Percentiles rank a stretch among this genome's conserved stretches.
Evolutionary conservation across 1,140 invertebrate genomes (phyloP).

Genomic region (Anoplolepis gracilipes): DNA sequence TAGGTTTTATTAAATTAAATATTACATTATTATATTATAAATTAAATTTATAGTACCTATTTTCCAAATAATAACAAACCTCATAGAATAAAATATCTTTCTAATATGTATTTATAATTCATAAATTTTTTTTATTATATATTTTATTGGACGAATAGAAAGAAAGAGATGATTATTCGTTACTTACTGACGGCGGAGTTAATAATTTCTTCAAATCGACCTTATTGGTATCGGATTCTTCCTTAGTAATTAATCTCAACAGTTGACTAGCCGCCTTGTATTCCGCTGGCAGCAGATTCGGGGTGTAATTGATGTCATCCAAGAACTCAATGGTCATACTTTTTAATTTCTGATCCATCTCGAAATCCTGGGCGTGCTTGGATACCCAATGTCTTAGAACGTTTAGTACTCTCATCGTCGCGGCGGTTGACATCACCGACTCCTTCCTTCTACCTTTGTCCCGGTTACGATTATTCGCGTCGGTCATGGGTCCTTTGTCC

Average conservation of each 20-base stretch:
- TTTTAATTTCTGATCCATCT: conserved; percentile 91
- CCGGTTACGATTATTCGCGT: conserved; percentile 81
- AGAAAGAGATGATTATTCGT: not conserved
- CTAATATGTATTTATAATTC: not conserved
- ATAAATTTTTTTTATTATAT: not conserved
- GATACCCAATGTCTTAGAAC: conserved; percentile 92
- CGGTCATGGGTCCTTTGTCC: conserved; percentile 84
- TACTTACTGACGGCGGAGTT: conserved; percentile 89
- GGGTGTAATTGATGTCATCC: conserved; percentile 94
- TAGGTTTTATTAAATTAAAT: not conserved
- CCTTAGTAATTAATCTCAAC: conserved; percentile 92
- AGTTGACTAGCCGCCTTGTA: conserved; percentile 95
- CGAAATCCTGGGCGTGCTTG: conserved; percentile 93
- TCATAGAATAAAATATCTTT: not conserved
- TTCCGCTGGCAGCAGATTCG: conserved; percentile 95
- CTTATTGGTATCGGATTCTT: conserved; percentile 87
- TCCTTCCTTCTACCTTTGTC: conserved; percentile 89
- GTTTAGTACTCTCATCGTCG: conserved; percentile 97
- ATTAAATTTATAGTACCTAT: not conserved
- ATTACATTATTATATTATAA: not conserved
- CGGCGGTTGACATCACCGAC: conserved; percentile 95
- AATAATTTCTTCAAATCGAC: conserved; percentile 92
- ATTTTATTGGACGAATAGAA: not conserved
- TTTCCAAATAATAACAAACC: not conserved
- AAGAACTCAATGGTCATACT: conserved; percentile 94